Evolutionary conservation across 2,888 invertebrate genomes (phyloP), one percentile per base, ranked within the genome.

Genomic region (Yponomeuta sedellus): DNA sequence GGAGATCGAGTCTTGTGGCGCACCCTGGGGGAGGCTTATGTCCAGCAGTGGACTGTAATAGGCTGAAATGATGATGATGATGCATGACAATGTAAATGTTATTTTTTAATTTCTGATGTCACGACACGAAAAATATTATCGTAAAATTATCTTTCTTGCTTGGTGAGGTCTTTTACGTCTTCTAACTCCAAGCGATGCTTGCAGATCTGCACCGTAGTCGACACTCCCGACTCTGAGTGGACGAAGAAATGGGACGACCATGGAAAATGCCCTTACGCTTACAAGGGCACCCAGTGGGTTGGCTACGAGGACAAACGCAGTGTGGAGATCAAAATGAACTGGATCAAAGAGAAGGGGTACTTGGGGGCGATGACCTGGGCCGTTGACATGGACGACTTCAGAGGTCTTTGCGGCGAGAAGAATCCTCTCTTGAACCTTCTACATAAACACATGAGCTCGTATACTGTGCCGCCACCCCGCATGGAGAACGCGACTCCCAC

Each of bases 301-400:
- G 97, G 97, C 4, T 98, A 97, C 77, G 97, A 97, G 80, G 94
- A 97, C 77, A 92, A 94, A 0, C 92, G 92, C 74, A 97, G 97
- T 72, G 92, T 97, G 0, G 94, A 96, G 80, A 95, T 96, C 73
- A 98, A 98, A 90, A 96, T 97, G 96, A 95, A 97, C 78, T 97
- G 94, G 91, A 96, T 97, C 72, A 96, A 95, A 78, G 76, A 93
- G 67, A 96, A 95, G 79, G 96, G 97, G 28, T 56, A n/a, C 25
- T 57, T 64, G n/a, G 97, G 97, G 0, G 97, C 96, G 0, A 97
- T 97, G 97, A 95, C 94, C 20, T 97, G 97, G 97, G 97, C 97
- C 28, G 94, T 97, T 63, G 96, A 96, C 72, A 97, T 97, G 97
- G 97, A 98, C 68, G 97, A 97, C 81, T 97, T 97, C 80, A 92